A percentile compares a stretch with the other conserved stretches of the same genome.
phyloP scores from a whole-genome alignment of 1,140 invertebrate genomes.

The Capitella teleta region DNA sequence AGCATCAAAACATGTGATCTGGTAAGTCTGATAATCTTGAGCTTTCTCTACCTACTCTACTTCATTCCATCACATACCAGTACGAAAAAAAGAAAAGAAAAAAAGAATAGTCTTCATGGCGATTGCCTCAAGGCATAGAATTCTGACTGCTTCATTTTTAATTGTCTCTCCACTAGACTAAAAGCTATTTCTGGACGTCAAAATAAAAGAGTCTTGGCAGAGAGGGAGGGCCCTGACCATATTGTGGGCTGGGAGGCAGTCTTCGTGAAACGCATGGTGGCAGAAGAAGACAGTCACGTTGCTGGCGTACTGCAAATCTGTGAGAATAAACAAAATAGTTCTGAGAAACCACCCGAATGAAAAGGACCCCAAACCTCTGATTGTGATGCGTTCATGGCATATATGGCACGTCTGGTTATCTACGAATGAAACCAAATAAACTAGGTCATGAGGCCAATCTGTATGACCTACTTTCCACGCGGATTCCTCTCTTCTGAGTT shows the following conservation, averaged over 20 bases:
- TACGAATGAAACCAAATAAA: conserved; percentile 29
- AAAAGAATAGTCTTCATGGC: background rate
- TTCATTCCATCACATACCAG: background rate
- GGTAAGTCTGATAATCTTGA: no score
- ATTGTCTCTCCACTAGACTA: background rate
- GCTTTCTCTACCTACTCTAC: no score
- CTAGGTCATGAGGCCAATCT: background rate
- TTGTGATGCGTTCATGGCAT: conserved; percentile 61
- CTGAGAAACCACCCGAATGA: background rate
- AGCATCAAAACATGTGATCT: no score
- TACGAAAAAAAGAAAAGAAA: conserved; percentile 2
- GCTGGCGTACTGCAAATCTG: conserved; percentile 48
- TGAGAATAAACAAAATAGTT: background rate
- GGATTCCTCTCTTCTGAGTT: conserved; percentile 65
- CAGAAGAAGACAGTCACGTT: conserved; percentile 76
- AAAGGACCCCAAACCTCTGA: conserved; percentile 46
- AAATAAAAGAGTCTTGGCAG: background rate
- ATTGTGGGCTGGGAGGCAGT: conserved; percentile 52
- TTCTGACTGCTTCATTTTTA: background rate
- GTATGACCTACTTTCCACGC: conserved; percentile 47
- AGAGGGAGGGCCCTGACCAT: conserved; percentile 11
- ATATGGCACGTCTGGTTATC: conserved; percentile 63
- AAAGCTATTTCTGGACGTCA: background rate
- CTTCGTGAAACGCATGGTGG: conserved; percentile 76
- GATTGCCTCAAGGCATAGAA: background rate